phyloP scores from a whole-genome alignment of 2,888 invertebrate genomes.

The Malthinus flaveolus region DNA sequence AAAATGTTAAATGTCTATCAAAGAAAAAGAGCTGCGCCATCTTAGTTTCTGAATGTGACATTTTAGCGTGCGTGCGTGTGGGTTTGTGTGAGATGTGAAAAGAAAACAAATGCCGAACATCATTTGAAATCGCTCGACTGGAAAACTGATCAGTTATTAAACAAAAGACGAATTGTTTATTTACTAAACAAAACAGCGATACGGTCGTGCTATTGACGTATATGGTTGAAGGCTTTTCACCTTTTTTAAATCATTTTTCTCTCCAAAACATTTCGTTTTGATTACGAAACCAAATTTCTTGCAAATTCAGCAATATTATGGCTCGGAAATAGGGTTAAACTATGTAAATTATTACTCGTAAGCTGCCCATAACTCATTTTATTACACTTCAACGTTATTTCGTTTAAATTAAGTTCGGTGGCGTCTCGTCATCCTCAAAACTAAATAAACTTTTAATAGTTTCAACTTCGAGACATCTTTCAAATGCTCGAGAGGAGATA shows the following conservation, averaged over 20 bases:
- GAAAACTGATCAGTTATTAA: constrained; percentile 22
- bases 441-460: neutral
- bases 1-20: constrained; percentile 10
- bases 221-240: no score
- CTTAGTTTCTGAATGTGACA: constrained; percentile 21
- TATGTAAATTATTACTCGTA: constrained; percentile 19
- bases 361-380: constrained; percentile 19
- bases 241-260: no score
- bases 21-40: neutral
- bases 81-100: constrained; percentile 13
- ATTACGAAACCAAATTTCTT: constrained; percentile 8
- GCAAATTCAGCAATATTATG: constrained; percentile 13
- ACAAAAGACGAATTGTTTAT: constrained; percentile 8
- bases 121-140: constrained; percentile 11
- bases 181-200: constrained; percentile 9
- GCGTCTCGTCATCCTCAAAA: constrained; percentile 5
- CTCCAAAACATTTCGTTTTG: neutral
- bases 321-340: constrained; percentile 7
- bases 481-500: no score
- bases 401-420: constrained; percentile 14
- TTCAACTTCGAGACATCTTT: no score
- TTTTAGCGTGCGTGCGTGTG: neutral
- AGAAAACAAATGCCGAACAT: constrained; percentile 19
- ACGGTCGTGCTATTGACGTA: constrained; percentile 3
- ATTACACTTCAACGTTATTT: constrained; percentile 15